Evolutionary conservation across 2,113 vertebrate species (phyloP).

Genomic region (Tursiops truncatus): DNA sequence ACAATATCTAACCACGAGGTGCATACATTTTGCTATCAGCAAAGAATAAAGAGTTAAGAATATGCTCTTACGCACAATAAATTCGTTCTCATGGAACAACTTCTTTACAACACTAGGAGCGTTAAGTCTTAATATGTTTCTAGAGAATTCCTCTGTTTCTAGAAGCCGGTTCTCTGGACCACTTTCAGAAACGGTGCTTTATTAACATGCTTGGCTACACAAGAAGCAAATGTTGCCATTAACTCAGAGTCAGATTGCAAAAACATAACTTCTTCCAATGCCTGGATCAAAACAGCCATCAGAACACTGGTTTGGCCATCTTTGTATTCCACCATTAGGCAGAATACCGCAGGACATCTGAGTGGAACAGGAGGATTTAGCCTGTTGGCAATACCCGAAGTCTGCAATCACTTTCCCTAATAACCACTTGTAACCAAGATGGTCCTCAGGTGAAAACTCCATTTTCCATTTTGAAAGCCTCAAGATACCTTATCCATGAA

Average conservation of each 20-base stretch:
- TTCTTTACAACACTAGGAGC: neutral
- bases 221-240: conserved; percentile 30
- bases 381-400: neutral
- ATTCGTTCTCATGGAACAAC: neutral
- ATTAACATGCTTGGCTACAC: neutral
- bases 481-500: neutral
- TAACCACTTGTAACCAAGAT: neutral
- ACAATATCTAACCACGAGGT: neutral
- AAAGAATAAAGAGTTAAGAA: neutral
- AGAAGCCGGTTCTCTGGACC: neutral
- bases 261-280: neutral
- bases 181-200: conserved; percentile 31
- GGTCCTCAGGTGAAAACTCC: neutral
- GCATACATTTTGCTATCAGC: neutral
- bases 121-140: neutral
- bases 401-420: neutral
- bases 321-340: neutral
- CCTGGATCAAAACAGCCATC: neutral
- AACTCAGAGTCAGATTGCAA: conserved; percentile 26
- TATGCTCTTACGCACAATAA: neutral
- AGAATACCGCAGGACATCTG: neutral
- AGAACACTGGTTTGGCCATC: neutral
- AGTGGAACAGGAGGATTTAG: neutral
- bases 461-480: conserved; percentile 32
- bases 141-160: neutral